These are phyloP conservation scores for Yponomeuta evonymella DNA, from an alignment of 2,888 invertebrate genomes.

Conservation along the genomic window DNA sequence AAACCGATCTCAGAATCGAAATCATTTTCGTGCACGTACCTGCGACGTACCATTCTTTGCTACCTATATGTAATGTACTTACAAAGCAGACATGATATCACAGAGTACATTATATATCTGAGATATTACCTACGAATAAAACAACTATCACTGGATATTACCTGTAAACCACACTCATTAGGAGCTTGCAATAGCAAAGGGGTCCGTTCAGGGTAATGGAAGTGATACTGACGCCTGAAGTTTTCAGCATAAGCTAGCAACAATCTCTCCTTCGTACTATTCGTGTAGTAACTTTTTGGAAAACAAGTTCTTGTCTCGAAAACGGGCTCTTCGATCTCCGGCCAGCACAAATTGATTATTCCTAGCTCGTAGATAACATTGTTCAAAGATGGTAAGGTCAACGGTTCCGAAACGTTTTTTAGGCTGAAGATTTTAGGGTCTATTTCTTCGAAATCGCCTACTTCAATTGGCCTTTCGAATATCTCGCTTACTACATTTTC, in stretches of 20 bases:
- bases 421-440: constrained; percentile 54
- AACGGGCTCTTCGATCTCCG: constrained; percentile 69
- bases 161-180: constrained; percentile 87
- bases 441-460: constrained; percentile 48
- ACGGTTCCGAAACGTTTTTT: constrained; percentile 45
- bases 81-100: no score
- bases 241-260: constrained; percentile 85
- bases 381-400: constrained; percentile 72
- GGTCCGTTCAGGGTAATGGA: constrained; percentile 75
- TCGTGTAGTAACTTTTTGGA: constrained; percentile 79
- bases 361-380: constrained; percentile 78
- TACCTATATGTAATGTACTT: no score
- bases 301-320: constrained; percentile 77
- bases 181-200: constrained; percentile 82
- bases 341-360: constrained; percentile 80
- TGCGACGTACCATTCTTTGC: no score
- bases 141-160: constrained; percentile 34
- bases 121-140: no score
- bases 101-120: no score
- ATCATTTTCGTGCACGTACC: no score
- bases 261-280: constrained; percentile 82
- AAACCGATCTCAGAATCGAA: no score
- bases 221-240: constrained; percentile 82
- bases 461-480: constrained; percentile 48
- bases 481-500: constrained; percentile 48